Evolutionary conservation across 2,113 vertebrate species (phyloP).

Genomic region (Dolichallabes microphthalmus): DNA sequence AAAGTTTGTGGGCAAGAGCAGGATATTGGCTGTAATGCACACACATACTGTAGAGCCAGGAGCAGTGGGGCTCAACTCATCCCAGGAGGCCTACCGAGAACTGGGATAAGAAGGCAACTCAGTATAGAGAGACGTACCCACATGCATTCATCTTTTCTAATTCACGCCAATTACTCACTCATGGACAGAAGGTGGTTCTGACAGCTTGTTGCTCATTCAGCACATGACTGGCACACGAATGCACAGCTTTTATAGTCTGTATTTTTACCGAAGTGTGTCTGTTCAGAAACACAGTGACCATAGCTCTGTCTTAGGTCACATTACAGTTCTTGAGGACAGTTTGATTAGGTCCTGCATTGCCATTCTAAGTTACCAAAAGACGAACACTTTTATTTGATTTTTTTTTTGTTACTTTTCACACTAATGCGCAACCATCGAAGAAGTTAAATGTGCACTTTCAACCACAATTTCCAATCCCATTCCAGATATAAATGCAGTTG

Average conservation of each 20-base stretch:
- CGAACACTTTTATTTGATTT: not conserved
- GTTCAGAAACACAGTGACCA: not conserved
- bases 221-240: slow-evolving; percentile 73
- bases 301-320: not conserved
- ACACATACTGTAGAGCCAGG: slow-evolving; percentile 68
- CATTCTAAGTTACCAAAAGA: not conserved
- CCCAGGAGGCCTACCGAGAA: slow-evolving; percentile 69
- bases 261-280: not conserved
- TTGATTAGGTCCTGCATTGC: not conserved
- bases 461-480: not conserved
- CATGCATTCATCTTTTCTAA: slow-evolving; percentile 70
- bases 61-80: slow-evolving; percentile 68
- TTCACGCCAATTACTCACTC: slow-evolving; percentile 74
- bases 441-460: not conserved
- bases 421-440: not conserved
- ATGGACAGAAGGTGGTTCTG: slow-evolving; percentile 68
- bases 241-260: slow-evolving; percentile 18
- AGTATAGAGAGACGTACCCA: slow-evolving; percentile 62
- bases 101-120: slow-evolving; percentile 64
- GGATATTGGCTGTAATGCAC: slow-evolving; percentile 76
- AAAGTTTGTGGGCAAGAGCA: slow-evolving; percentile 72
- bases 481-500: not conserved
- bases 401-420: not conserved
- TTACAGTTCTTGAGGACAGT: not conserved
- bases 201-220: slow-evolving; percentile 69